Evolutionary conservation across 2,888 invertebrate species (phyloP).

Genomic region (Drosophila mercatorum): DNA sequence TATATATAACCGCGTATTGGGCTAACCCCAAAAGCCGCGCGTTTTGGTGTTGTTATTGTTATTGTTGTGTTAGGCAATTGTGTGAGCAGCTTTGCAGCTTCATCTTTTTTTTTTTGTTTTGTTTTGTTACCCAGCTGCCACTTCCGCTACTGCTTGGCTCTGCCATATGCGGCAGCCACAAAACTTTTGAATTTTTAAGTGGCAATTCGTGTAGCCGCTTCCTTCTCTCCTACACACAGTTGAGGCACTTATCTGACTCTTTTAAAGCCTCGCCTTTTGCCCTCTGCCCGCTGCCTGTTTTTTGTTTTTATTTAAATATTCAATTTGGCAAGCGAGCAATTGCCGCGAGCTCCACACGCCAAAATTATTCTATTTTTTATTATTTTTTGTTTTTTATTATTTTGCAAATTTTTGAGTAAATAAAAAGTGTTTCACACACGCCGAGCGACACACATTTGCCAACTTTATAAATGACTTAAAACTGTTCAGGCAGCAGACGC

Average conservation of each 20-base stretch:
- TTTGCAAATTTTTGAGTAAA: not conserved
- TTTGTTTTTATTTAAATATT: conserved; percentile 64
- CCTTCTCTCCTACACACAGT: conserved; percentile 40
- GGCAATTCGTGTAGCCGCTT: conserved; percentile 77
- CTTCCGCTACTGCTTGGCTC: conserved; percentile 37
- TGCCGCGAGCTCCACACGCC: conserved; percentile 9
- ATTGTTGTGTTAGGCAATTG: conserved; percentile 54
- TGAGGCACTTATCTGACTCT: conserved; percentile 42
- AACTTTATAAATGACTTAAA: conserved; percentile 5
- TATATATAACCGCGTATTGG: conserved; percentile 55
- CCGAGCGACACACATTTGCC: not conserved
- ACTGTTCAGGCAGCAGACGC: not conserved
- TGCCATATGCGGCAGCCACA: conserved; percentile 74
- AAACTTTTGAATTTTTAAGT: conserved; percentile 79
- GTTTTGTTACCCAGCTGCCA: conserved; percentile 27
- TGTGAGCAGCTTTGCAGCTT: conserved; percentile 35
- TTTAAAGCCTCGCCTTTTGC: conserved; percentile 42
- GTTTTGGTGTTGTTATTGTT: conserved; percentile 69
- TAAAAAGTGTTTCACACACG: conserved; percentile 2
- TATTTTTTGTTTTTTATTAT: not conserved
- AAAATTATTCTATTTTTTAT: conserved; percentile 8
- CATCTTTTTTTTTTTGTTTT: not conserved
- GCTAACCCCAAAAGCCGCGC: conserved; percentile 63
- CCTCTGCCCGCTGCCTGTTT: conserved; percentile 32
- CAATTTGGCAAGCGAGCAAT: conserved; percentile 44